These are phyloP conservation scores for Trimorus sp. DNA, from an alignment of 2,888 invertebrate species.

Conservation along the genomic window DNA sequence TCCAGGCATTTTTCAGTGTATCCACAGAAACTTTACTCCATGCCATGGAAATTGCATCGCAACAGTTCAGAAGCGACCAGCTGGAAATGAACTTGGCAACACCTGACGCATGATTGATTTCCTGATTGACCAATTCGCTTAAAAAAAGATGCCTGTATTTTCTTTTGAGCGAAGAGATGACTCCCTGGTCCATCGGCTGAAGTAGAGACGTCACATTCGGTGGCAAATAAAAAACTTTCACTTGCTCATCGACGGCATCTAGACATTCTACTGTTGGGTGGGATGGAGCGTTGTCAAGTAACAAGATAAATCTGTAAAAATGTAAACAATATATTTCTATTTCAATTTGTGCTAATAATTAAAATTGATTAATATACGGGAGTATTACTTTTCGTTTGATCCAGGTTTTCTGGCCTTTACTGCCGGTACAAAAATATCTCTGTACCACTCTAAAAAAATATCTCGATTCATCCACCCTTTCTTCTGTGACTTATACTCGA, in stretches of 20 bases:
- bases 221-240: constrained; percentile 64
- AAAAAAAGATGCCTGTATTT: neutral
- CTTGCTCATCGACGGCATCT: constrained; percentile 26
- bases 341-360: neutral
- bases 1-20: constrained; percentile 16
- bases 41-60: neutral
- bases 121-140: constrained; percentile 1
- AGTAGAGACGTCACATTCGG: constrained; percentile 67
- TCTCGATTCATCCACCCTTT: constrained; percentile 70
- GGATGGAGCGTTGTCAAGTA: constrained; percentile 6
- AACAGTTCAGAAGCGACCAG: constrained; percentile 2
- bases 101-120: neutral
- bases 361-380: neutral
- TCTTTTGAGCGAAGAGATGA: constrained; percentile 49
- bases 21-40: constrained; percentile 1
- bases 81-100: neutral
- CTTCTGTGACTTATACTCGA: constrained; percentile 60
- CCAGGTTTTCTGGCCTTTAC: constrained; percentile 1
- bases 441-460: constrained; percentile 69
- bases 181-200: constrained; percentile 71
- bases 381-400: neutral
- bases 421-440: constrained; percentile 45
- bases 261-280: neutral
- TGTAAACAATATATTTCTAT: too few species aligned
- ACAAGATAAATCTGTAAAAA: constrained; percentile 11